A percentile compares a stretch with the other conserved stretches of the same genome.
phyloP scores from a whole-genome alignment of 1,140 invertebrate species.

The Pogonomyrmex barbatus region DNA sequence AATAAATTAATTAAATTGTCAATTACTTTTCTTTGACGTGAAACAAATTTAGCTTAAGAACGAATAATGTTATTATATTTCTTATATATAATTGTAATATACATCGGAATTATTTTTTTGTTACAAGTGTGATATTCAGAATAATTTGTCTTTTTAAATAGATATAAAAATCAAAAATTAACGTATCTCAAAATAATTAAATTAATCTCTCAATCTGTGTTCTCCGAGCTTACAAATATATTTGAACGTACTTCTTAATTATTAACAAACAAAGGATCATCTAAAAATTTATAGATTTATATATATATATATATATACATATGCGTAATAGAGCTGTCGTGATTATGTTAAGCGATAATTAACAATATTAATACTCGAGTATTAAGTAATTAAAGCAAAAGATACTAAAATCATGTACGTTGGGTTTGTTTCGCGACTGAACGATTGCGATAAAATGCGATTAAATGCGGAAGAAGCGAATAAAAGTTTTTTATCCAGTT shows the following conservation, averaged over 20 bases:
- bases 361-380: neutral
- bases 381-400: neutral
- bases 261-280: neutral
- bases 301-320: neutral
- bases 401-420: neutral
- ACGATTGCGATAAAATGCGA: neutral
- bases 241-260: neutral
- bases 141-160: neutral
- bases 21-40: neutral
- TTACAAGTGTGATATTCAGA: neutral
- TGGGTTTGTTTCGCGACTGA: neutral
- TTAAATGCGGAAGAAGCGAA: neutral
- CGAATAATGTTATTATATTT: neutral
- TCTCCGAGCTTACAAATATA: neutral
- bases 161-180: neutral
- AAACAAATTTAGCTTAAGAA: neutral
- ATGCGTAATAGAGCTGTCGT: neutral
- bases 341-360: neutral
- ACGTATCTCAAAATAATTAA: neutral
- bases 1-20: neutral
- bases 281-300: neutral
- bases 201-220: neutral
- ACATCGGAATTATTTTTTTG: neutral
- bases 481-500: neutral
- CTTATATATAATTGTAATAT: conserved; percentile 35